Evolutionary conservation across 2,797 vertebrate species (phyloP), one percentile per base, ranked within the genome.

Genomic region (Acrossocheilus wenchowensis): DNA sequence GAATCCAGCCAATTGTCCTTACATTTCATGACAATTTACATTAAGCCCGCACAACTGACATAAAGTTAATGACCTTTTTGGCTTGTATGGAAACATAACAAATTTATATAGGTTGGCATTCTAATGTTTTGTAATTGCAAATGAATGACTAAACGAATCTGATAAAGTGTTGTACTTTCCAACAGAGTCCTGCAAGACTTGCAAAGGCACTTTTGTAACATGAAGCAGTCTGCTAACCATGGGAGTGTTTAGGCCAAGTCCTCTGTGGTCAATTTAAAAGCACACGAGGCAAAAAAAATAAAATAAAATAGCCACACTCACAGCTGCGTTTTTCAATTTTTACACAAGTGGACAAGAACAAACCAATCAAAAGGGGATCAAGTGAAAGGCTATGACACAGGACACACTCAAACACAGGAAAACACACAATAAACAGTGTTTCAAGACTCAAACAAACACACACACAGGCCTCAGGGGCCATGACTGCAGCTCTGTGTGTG

Each of bases 401-500:
- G 50, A 34, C 80, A 84, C 71, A 78, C 19, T 78, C 52, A 87
- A 84, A 89, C 88, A 84, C 85, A 84, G 36, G 80, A 83, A 75
- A 75, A 77, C 74, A 81, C 48, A 87, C 72, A 60, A 86, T 85
- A 87, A 85, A 87, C 79, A 86, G 6, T 9, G 12, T 72, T 34
- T 77, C 54, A 71, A 86, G 71, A 72, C 80, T 57, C 34, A 83
- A 60, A 73, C 54, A 84, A 79, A 52, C 17, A 87, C 19, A 87
- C 19, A 30, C 36, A 30, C 30, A 66, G 8, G 41, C 78, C 57
- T 74, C n/a, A 17, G 39, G 72, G 62, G 34, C 36, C 73, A 75
- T 52, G 52, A n/a, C 68, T 45, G 2, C 78, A 64, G 26, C 36
- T 45, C 87, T 91, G 90, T 89, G 91, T 88, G 39, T 90, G 90